phyloP scores from a whole-genome alignment of 2,797 vertebrate species.

The Phrynocephalus vlangalii region DNA sequence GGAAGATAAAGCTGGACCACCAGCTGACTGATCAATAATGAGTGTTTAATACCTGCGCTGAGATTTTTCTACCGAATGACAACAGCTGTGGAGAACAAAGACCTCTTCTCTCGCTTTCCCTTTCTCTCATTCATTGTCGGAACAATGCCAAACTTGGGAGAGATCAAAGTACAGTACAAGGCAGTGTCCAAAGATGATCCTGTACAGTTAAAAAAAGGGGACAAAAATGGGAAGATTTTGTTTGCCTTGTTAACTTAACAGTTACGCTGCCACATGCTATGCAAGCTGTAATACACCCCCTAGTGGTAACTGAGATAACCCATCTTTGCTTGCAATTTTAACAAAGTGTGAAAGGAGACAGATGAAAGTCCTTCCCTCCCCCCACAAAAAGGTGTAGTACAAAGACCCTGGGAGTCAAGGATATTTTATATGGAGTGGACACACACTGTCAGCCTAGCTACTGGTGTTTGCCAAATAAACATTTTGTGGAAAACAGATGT shows the following conservation, averaged over 20 bases:
- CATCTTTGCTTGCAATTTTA: neutral
- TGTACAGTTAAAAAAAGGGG: conserved; percentile 58
- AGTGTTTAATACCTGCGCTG: conserved; percentile 70
- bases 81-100: conserved; percentile 76
- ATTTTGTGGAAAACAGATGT: conserved; percentile 13
- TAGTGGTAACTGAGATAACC: conserved; percentile 50
- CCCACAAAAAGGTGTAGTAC: neutral
- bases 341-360: neutral
- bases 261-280: conserved; percentile 9
- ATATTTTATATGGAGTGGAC: neutral
- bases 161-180: conserved; percentile 69
- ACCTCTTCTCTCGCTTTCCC: conserved; percentile 54
- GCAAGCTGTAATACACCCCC: conserved; percentile 54
- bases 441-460: neutral
- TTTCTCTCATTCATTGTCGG: conserved; percentile 30
- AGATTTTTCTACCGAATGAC: conserved; percentile 68
- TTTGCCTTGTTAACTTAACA: conserved; percentile 13
- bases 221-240: conserved; percentile 1
- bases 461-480: neutral
- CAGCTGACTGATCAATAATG: conserved; percentile 61
- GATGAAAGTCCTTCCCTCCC: neutral
- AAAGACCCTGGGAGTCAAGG: neutral
- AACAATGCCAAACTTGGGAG: conserved; percentile 66
- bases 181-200: conserved; percentile 65
- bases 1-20: conserved; percentile 52